A percentile compares a stretch with the other conserved stretches of the same genome.
Evolutionary conservation across 2,797 vertebrate species (phyloP).

Genomic region (Eospalax fontanierii): DNA sequence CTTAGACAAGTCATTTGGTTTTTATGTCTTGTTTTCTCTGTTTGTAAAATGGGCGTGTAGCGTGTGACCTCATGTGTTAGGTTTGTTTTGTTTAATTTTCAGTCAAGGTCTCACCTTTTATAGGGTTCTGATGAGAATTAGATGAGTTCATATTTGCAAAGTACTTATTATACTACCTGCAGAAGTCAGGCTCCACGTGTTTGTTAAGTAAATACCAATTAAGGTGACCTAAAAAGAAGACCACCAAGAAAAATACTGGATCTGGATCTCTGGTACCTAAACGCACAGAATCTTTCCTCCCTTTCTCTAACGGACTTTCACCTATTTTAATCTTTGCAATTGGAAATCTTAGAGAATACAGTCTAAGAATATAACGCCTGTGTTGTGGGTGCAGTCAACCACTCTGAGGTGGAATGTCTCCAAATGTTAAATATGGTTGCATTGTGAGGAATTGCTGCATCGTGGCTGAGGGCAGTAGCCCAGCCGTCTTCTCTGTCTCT

Average conservation of each 20-base stretch:
- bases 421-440: background rate
- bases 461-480: conserved; percentile 39
- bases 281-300: background rate
- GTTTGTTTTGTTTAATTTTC: background rate
- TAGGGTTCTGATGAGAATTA: background rate
- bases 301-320: background rate
- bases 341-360: conserved; percentile 41
- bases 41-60: background rate
- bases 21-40: background rate
- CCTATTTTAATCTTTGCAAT: background rate
- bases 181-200: background rate
- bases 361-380: background rate
- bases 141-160: background rate
- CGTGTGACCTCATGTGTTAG: background rate
- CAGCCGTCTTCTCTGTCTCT: background rate
- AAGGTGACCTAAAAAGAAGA: background rate
- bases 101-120: background rate
- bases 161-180: background rate
- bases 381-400: background rate
- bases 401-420: background rate
- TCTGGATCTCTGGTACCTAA: background rate
- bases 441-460: background rate
- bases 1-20: background rate
- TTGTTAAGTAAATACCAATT: conserved; percentile 1
- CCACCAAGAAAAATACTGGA: background rate